Conservation (phyloP, 2,797 vertebrate species). For the Trachurus trachurus region DNA sequence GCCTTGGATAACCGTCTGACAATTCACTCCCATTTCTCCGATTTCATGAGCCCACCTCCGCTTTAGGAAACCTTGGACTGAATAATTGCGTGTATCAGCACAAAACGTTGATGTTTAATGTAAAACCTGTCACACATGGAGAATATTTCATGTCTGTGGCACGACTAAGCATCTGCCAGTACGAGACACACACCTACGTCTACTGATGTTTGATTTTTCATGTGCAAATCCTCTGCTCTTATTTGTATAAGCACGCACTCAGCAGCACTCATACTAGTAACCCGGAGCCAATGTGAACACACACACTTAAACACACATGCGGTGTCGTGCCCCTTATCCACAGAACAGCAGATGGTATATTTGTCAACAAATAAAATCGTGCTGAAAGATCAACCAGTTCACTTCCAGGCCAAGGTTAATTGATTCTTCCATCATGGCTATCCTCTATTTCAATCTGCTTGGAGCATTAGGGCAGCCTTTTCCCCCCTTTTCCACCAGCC, state of each 20-base stretch:
- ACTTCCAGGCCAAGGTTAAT: slow-evolving; percentile 81
- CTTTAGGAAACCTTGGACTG: background rate
- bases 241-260: slow-evolving; percentile 11
- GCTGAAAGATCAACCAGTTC: slow-evolving; percentile 78
- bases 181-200: background rate
- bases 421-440: slow-evolving; percentile 79
- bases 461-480: slow-evolving; percentile 63
- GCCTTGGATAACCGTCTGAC: background rate
- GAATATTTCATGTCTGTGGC: background rate
- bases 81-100: background rate
- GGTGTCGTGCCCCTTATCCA: slow-evolving; percentile 35
- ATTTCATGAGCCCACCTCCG: background rate
- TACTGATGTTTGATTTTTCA: background rate
- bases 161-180: background rate
- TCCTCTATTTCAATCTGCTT: slow-evolving; percentile 66
- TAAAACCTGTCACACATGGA: background rate
- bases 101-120: background rate
- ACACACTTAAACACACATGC: slow-evolving; percentile 29
- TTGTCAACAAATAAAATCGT: slow-evolving; percentile 82
- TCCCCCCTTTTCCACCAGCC: slow-evolving; percentile 44
- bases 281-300: slow-evolving; percentile 1
- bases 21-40: background rate
- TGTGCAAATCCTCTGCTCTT: slow-evolving; percentile 16
- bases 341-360: slow-evolving; percentile 70
- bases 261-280: background rate